Base-by-base conservation (phyloP, 2,888 invertebrate genomes). In the Andrena flavipes region DNA sequence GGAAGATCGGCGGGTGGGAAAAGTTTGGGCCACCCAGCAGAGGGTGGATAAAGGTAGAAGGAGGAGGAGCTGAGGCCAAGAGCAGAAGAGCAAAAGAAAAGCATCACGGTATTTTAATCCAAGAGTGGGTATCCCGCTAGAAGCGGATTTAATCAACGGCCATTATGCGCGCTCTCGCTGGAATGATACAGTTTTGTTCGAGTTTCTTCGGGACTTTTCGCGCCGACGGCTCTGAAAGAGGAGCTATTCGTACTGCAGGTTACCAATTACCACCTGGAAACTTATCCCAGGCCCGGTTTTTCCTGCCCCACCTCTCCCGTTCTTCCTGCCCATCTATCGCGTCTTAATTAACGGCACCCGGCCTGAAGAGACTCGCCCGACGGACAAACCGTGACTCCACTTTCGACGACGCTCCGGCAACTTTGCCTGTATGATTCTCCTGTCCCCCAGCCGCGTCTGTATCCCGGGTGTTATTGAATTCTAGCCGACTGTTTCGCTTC, bases 91-190 rank as follows among this genome's bases (percentile, higher is more conserved):
- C 48, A 62, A 76, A 67, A 68, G 69, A 76, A 76, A 68, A 69
- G 60, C 56, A 69, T 76, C 72, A 29, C 69, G 79, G 73, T 79
- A 82, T 85, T 91, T 90, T 90, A 90, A 90, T 90, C 84, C 84
- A 33, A 75, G 76, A 88, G 82, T 88, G 88, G 72, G 87, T 78
- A 83, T 87, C 84, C 82, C 80, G 63, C 78, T 74, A 84, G 87
- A 84, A 84, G 87, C 85, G 87, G 88, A 90, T 91, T 91, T 91
- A 88, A 91, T 91, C 90, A 90, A 85, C 87, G 88, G 79, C 87
- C 86, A 91, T 91, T 91, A 91, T 90, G 79, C 87, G 82, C 87
- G 71, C 84, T 71, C 83, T 82, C 74, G 83, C 84, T 77, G 84
- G 75, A 80, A 84, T 80, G 83, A 78, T 84, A 80, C 86, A 83